phyloP scores from a whole-genome alignment of 2,888 invertebrate genomes.

The Hypomecis atomaria region DNA sequence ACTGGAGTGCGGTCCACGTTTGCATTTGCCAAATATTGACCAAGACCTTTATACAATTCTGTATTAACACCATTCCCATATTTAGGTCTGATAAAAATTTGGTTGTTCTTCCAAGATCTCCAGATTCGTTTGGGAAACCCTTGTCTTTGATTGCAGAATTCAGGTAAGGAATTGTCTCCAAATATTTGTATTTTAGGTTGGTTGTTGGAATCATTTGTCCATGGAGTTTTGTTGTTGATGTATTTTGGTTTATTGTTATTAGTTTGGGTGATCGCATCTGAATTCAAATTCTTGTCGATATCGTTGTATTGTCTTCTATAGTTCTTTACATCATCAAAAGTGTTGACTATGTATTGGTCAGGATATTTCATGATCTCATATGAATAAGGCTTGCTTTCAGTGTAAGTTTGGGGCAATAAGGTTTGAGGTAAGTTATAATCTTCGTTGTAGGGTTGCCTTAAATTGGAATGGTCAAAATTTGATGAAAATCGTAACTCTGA shows the following conservation, averaged over 20 bases:
- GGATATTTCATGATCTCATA: constrained; percentile 11
- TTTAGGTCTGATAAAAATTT: constrained; percentile 28
- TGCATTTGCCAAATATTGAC: constrained; percentile 8
- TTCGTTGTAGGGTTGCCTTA: neutral
- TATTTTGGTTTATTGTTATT: neutral
- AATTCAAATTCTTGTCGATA: neutral
- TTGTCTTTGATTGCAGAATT: neutral
- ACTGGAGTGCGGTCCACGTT: constrained; percentile 2
- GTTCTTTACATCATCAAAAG: neutral
- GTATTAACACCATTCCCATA: neutral
- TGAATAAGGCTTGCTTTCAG: constrained; percentile 8
- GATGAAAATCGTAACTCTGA: constrained; percentile 11
- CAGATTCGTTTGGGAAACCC: constrained; percentile 35
- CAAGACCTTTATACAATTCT: constrained; percentile 5
- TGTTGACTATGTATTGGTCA: constrained; percentile 12
- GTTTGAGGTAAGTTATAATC: neutral
- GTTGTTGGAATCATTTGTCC: constrained; percentile 1
- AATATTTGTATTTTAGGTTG: neutral
- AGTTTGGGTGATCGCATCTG: neutral
- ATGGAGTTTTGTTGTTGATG: neutral
- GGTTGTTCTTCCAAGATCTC: constrained; percentile 42
- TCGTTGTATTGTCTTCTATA: neutral
- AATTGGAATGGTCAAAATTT: constrained; percentile 5
- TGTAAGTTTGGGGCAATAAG: neutral
- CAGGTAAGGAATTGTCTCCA: neutral